A percentile compares a stretch with the other conserved stretches of the same genome.
Conservation (phyloP, 2,888 invertebrate genomes). For the Spodoptera picta region DNA sequence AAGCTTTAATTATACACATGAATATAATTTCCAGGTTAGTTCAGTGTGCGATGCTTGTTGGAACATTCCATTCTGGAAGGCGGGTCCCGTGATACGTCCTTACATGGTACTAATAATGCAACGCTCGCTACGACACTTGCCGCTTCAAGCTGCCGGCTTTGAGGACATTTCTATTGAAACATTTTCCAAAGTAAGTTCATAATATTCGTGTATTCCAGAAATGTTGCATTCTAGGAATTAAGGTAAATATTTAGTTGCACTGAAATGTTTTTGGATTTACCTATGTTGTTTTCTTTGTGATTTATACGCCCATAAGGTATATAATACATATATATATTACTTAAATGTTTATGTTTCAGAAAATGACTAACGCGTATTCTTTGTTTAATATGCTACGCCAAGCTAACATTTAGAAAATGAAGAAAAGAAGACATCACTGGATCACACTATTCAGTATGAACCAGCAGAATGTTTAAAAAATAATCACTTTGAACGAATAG, state of each 20-base stretch:
- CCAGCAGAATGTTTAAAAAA: no score
- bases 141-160: conserved; percentile 72
- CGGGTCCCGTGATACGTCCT: conserved; percentile 67
- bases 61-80: conserved; percentile 75
- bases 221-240: neutral
- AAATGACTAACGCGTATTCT: conserved; percentile 37
- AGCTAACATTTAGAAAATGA: neutral
- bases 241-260: no score
- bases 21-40: conserved; percentile 55
- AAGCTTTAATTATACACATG: no score
- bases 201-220: neutral
- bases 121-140: conserved; percentile 68
- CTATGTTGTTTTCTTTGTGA: no score
- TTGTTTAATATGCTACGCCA: conserved; percentile 30
- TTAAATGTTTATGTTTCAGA: conserved; percentile 12
- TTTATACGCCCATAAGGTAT: no score
- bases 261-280: no score
- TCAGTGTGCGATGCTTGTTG: conserved; percentile 74
- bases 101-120: conserved; percentile 78
- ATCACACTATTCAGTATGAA: no score
- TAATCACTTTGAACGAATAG: no score
- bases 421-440: no score
- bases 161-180: conserved; percentile 75
- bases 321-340: no score
- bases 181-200: conserved; percentile 71